Base-by-base conservation (phyloP, 2,113 vertebrate species). In the Eurystomus gularis region DNA sequence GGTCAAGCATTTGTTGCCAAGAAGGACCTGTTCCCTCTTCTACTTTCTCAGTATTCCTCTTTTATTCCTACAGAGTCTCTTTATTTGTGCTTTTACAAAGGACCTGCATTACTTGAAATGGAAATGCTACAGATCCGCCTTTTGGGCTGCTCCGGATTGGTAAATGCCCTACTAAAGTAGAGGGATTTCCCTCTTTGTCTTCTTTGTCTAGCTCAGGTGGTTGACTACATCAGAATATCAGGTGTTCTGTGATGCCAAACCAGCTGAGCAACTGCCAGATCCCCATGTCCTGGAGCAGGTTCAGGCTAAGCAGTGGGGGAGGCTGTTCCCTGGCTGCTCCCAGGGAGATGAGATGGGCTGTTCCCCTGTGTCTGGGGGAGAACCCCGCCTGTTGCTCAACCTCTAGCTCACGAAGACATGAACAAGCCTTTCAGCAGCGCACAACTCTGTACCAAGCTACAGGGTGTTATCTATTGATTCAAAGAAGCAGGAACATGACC, bases 321-420 rank as follows among this genome's bases (percentile, higher is more conserved):
- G 3, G 0, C 4, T 10, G 29, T 0, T 44, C n/a, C 14, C 11
- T 39, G 6, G 29, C 15, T 0, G 1, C 40, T n/a, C 20, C 64
- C 0, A 13, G 48, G 28, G 6, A 39, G 3, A 7, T 5, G 17
- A 20, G 65, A 0, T 4, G 5, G 4, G 17, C 12, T 14, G 35
- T 19, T 57, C 18, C 31, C 54, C 44, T 8, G 39, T 9, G 37
- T 16, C 37, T 11, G 3, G 16, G 7, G 17, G 6, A 8, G 29
- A 7, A 35, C 15, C 13, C 26, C 18, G 18, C 8, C 2, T 17
- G 9, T 21, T n/a, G 11, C 24, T 1, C 18, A 48, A 21, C 19
- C 31, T 9, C 17, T 11, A 31, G 8, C 82, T 70, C 65, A 24
- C 3, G 20, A 26, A 44, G 25, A 15, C 13, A 1, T 2, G 15